These are phyloP conservation scores for Premnoplex brunnescens DNA, from an alignment of 2,797 vertebrate species.

Conservation along the genomic window DNA sequence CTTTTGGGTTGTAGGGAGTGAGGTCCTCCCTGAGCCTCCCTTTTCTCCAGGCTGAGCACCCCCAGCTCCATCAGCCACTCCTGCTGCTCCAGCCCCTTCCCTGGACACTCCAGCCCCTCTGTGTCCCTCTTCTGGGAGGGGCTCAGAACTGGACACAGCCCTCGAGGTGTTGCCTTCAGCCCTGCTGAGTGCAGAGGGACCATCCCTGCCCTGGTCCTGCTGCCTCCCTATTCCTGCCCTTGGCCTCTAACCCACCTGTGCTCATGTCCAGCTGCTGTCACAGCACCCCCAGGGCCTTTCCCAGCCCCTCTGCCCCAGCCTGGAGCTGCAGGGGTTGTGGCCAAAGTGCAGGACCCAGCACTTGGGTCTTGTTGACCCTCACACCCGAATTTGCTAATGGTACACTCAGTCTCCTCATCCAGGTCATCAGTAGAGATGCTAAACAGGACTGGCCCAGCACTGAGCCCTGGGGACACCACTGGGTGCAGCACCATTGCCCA, in stretches of 20 bases:
- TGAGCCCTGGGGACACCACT: not conserved
- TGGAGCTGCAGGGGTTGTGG: not conserved
- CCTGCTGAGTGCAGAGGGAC: too few species aligned
- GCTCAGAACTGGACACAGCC: not conserved
- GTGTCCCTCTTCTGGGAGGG: not conserved
- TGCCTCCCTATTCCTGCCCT: not conserved
- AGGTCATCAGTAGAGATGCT: not conserved
- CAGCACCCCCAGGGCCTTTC: not conserved
- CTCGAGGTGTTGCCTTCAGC: not conserved
- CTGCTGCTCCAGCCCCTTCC: not conserved
- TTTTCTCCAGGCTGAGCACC: not conserved
- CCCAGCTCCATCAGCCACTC: not conserved
- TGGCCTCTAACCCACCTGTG: not conserved
- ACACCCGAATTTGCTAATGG: fast-evolving
- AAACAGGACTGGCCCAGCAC: not conserved
- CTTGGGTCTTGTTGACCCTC: not conserved
- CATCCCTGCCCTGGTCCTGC: not conserved
- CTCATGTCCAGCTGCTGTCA: not conserved
- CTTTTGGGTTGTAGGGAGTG: not conserved
- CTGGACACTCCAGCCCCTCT: not conserved
- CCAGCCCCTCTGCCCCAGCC: not conserved
- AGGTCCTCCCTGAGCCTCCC: not conserved
- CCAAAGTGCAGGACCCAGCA: not conserved
- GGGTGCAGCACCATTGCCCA: not conserved
- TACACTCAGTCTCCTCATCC: not conserved